Base-by-base conservation (phyloP, 2,113 vertebrate species). In the Aspidoscelis tigris region DNA sequence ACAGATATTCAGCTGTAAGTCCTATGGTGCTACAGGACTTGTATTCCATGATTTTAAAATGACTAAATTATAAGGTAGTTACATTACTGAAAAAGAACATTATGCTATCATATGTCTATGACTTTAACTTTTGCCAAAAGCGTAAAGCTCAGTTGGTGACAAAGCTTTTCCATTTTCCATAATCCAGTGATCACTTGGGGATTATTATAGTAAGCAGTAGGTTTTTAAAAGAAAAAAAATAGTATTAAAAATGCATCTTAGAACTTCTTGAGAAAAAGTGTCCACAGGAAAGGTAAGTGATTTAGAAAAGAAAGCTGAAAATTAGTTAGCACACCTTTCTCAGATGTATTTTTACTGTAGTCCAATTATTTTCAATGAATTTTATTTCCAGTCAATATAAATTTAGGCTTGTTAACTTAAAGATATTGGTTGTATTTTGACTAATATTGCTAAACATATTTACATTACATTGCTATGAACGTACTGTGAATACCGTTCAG, bases 11-110 rank as follows among this genome's bases (percentile, higher is more conserved):
- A 0, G 73, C 75, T 80, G 43, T 26, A 80, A 53, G 10, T 80
- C 66, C 65, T 80, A 82, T 85, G 64, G 80, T 4, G 66, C 83
- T 1, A 43, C 75, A 82, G 20, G 18, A 87, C 82, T 83, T 79
- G 14, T 24, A 20, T 76, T 44, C 44, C 65, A 55, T 70, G 47
- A 77, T 43, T 77, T 83, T 44, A 16, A 83, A 43, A 75, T 26
- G 75, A 41, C 82, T 69, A 43, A 83, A 26, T 69, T 69, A 58
- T n/a, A 55, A 39, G 43, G 65, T 47, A 43, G n/a, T 68, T 68
- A 39, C 1, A 2, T 61, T 24, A 8, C 76, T 53, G 50, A 76
- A 76, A 9, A 68, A 76, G 22, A 41, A n/a, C 16, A 24, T n/a
- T n/a, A 7, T 50, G 44, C 2, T 5, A n/a, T 76, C 16, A 12